Conservation (phyloP, 2,113 vertebrate species). For the Saccopteryx bilineata region DNA sequence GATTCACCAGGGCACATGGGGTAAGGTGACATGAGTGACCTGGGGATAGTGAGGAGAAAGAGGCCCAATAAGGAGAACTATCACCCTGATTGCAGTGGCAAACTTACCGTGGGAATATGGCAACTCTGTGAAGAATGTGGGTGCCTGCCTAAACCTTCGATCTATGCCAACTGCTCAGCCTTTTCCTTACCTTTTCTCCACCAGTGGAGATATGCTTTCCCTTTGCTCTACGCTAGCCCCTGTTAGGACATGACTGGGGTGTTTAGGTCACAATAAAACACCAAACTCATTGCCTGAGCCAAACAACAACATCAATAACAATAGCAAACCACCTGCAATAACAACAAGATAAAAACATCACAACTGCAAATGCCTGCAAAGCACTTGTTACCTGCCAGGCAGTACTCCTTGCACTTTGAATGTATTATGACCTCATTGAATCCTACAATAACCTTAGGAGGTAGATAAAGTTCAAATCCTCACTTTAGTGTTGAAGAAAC, state of each 20-base stretch:
- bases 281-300: not conserved
- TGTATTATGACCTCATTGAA: not conserved
- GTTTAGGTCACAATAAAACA: not conserved
- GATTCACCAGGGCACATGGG: not conserved
- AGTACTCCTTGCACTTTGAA: not conserved
- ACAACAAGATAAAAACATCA: not conserved
- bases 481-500: not conserved
- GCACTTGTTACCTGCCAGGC: not conserved
- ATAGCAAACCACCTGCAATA: not conserved
- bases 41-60: not conserved
- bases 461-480: not conserved
- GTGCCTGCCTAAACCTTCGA: not conserved
- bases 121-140: not conserved
- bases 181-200: not conserved
- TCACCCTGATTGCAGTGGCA: not conserved
- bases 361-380: not conserved
- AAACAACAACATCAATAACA: not conserved
- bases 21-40: not conserved
- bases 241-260: too few species aligned
- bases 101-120: not conserved
- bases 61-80: not conserved
- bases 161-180: not conserved
- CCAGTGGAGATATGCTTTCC: not conserved
- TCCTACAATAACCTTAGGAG: not conserved
- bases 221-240: not conserved